Conservation (phyloP, 2,113 vertebrate species). For the Ammodytes marinus region DNA sequence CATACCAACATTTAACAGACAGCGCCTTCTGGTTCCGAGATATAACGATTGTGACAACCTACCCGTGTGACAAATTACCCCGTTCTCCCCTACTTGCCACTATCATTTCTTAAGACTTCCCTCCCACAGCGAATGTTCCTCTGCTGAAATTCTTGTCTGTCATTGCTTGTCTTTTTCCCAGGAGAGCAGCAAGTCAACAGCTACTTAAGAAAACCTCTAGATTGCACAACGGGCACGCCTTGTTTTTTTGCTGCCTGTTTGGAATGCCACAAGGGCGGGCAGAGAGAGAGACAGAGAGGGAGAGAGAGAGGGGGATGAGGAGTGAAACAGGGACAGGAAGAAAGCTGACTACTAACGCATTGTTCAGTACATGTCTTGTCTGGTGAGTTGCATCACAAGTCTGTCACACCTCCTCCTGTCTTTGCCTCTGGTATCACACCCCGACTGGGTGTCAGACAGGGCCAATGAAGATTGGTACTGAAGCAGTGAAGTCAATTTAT, state of each 20-base stretch:
- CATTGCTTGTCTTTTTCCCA: background rate
- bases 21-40: too few species aligned
- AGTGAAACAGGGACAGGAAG: background rate
- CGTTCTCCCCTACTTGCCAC: too few species aligned
- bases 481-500: too few species aligned
- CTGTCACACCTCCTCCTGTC: constrained; percentile 40
- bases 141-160: background rate
- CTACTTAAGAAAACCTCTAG: background rate
- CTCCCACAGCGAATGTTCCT: background rate
- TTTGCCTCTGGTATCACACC: background rate
- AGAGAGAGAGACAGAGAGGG: background rate
- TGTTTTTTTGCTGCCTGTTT: background rate
- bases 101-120: background rate
- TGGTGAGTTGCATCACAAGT: constrained; percentile 37
- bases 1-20: too few species aligned
- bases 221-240: constrained; percentile 35
- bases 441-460: background rate
- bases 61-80: too few species aligned
- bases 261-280: constrained; percentile 5
- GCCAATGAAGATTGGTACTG: background rate
- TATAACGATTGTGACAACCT: too few species aligned
- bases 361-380: constrained; percentile 26
- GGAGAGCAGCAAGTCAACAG: constrained; percentile 3
- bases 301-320: background rate
- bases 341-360: background rate